Evolutionary conservation across 2,888 invertebrate species (phyloP), one percentile per base, ranked within the genome.

Genomic region (Stictocephala bisonia): DNA sequence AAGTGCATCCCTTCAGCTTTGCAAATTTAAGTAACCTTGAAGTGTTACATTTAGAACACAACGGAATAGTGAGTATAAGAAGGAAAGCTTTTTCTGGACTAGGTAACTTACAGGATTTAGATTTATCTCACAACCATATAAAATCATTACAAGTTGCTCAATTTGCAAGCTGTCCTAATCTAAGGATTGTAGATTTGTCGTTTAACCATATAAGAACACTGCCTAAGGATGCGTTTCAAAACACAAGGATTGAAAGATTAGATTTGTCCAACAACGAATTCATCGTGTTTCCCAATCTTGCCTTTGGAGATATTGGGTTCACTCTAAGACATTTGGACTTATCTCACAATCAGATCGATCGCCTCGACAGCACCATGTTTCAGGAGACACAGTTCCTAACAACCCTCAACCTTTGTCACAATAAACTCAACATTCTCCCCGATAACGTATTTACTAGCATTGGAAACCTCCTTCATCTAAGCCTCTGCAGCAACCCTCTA

Each of bases 371-470:
- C 78, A 94, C 92, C 75, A 93, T 94, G 85, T 95, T 95, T 82
- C 90, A 93, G 44, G 91, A 92, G 80, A 93, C 92, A 29, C 92
- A 94, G 67, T 92, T 91, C 82, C 85, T 96, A 50, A 88, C 92
- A 72, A 90, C 89, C 79, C 86, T 96, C 72, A 92, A 93, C 85
- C 85, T 96, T 81, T 91, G 92, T 53, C 88, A 89, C 81, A 96
- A 96, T 85, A 90, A 92, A 81, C 86, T 95, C 75, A 93, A 93
- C 15, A 93, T 95, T 76, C 84, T 96, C 77, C 94, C 95, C 1
- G 95, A 95, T 84, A 95, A 94, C 83, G 94, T 94, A 20, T 95
- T 96, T 83, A 92, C 92, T 26, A 92, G 93, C 81, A 87, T 95
- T 71, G 90, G 91, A 50, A 90, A 91, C 78, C 85, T 95, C 75